phyloP scores from a whole-genome alignment of 2,797 vertebrate genomes.

The Pipistrellus kuhlii region DNA sequence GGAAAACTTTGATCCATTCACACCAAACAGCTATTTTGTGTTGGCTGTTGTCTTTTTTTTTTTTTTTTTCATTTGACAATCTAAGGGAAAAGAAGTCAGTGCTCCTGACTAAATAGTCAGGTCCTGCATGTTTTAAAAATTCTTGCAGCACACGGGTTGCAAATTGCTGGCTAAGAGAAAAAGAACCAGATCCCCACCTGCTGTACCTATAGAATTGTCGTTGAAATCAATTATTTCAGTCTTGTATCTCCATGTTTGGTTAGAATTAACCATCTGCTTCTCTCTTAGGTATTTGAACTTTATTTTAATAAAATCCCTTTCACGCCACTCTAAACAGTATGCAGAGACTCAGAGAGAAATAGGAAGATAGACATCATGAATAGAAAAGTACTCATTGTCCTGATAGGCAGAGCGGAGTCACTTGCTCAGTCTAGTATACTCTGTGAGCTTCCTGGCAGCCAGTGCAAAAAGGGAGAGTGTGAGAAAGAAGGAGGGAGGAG shows the following conservation, averaged over 20 bases:
- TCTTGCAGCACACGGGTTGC: background rate
- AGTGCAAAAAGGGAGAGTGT: background rate
- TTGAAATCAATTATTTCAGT: constrained; percentile 16
- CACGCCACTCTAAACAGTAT: background rate
- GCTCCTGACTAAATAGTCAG: background rate
- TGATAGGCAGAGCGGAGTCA: background rate
- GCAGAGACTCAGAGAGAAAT: background rate
- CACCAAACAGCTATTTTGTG: no score
- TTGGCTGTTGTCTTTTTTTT: background rate
- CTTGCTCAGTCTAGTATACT: background rate
- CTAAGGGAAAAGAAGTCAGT: no score
- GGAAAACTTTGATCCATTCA: background rate
- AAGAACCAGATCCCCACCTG: background rate
- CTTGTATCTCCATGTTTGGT: background rate
- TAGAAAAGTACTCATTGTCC: background rate
- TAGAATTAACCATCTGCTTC: background rate
- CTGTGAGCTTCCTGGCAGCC: background rate
- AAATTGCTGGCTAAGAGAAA: background rate
- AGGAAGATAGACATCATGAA: background rate
- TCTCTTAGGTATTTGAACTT: background rate
- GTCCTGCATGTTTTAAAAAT: background rate
- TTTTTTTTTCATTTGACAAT: background rate
- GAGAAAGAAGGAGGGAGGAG: background rate
- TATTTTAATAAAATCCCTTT: background rate
- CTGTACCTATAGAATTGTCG: constrained; percentile 29